A percentile compares a stretch with the other conserved stretches of the same genome.
Evolutionary conservation across 2,797 vertebrate genomes (phyloP).

Genomic region (Phaenicophaeus curvirostris): DNA sequence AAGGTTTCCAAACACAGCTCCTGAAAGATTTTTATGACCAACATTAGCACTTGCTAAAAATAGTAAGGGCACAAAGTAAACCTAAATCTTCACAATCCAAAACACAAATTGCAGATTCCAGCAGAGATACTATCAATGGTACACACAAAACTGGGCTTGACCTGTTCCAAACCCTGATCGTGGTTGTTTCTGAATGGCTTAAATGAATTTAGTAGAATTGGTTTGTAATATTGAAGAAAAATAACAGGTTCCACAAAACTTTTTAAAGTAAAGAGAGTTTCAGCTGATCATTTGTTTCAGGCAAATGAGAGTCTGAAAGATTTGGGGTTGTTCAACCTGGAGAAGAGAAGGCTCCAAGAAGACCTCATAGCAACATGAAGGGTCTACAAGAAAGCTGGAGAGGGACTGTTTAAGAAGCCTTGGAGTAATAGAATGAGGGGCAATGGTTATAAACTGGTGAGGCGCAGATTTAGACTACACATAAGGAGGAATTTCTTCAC

Average conservation of each 20-base stretch:
- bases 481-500: too few species aligned
- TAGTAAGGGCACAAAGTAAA: background rate
- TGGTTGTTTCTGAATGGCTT: background rate
- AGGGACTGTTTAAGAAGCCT: too few species aligned
- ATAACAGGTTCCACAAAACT: background rate
- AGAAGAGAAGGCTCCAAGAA: too few species aligned
- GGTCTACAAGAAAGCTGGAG: too few species aligned
- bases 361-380: too few species aligned
- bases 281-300: background rate
- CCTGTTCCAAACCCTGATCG: background rate
- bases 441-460: too few species aligned
- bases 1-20: background rate
- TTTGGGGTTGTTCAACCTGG: too few species aligned
- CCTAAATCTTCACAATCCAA: background rate
- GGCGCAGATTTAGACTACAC: too few species aligned
- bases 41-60: background rate
- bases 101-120: background rate
- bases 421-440: too few species aligned
- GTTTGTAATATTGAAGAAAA: background rate
- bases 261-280: background rate
- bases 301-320: too few species aligned
- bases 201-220: background rate
- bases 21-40: background rate
- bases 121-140: background rate
- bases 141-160: background rate